Conservation (phyloP, 2,797 vertebrate species). For the Sciaenops ocellatus region DNA sequence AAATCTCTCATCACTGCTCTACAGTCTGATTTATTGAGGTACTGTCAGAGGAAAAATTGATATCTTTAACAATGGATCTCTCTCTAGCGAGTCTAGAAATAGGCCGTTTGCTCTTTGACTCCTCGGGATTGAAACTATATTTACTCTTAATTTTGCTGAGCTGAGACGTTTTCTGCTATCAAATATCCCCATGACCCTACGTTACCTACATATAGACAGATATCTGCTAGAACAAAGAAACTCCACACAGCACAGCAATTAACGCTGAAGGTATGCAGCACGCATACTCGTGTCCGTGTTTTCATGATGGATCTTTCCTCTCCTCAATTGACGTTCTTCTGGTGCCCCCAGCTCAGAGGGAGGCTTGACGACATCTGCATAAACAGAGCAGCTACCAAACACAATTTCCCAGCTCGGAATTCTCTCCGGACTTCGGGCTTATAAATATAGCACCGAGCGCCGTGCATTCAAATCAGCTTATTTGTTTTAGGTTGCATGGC, state of each 20-base stretch:
- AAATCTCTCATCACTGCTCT: neutral
- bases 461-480: conserved; percentile 47
- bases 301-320: conserved; percentile 42
- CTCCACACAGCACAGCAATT: neutral
- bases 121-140: neutral
- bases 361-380: conserved; percentile 60
- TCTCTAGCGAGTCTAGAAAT: neutral
- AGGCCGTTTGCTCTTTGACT: neutral
- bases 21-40: neutral
- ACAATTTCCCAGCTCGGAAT: conserved; percentile 42
- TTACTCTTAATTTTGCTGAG: neutral
- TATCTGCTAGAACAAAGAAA: neutral
- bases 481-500: conserved; percentile 49
- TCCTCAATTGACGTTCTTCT: conserved; percentile 35
- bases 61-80: neutral
- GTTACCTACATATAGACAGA: neutral
- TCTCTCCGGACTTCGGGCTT: conserved; percentile 46
- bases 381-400: conserved; percentile 58
- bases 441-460: conserved; percentile 59
- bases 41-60: neutral
- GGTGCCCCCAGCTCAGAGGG: conserved; percentile 57
- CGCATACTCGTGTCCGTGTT: neutral
- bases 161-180: neutral
- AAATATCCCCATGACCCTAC: conserved; percentile 7
- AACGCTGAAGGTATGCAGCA: neutral